Conservation (phyloP, 2,797 vertebrate genomes). For the Choloepus didactylus region DNA sequence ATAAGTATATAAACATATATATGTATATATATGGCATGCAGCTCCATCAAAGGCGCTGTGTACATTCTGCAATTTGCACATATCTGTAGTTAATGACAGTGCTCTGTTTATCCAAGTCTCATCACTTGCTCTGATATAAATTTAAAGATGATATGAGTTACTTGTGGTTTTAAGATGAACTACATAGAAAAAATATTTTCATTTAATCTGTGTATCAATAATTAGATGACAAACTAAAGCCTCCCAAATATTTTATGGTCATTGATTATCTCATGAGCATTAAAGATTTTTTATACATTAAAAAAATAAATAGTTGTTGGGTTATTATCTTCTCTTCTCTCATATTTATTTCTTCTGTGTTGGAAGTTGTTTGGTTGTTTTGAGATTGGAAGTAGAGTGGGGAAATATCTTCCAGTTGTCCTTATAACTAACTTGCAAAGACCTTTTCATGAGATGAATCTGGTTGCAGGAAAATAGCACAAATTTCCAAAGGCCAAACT, state of each 20-base stretch:
- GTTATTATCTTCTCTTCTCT: not conserved
- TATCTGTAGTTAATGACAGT: not conserved
- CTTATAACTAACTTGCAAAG: not conserved
- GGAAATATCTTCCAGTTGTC: not conserved
- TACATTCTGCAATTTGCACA: not conserved
- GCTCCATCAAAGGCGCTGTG: too few species aligned
- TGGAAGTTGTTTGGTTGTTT: not conserved
- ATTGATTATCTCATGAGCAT: not conserved
- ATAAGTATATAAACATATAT: too few species aligned
- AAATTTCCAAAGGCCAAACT: not conserved
- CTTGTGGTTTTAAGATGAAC: not conserved
- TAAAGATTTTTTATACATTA: not conserved
- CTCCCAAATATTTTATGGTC: not conserved
- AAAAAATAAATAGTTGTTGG: not conserved
- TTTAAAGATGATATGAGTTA: not conserved
- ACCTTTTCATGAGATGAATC: not conserved
- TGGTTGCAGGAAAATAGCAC: not conserved
- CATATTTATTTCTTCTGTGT: not conserved
- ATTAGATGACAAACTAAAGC: not conserved
- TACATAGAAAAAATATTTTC: not conserved
- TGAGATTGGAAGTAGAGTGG: not conserved
- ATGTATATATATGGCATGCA: fast-evolving
- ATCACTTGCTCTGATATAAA: not conserved
- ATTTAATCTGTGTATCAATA: not conserved
- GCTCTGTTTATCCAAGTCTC: not conserved